phyloP scores from a whole-genome alignment of 2,888 invertebrate genomes.

The Crepidodera aurea region DNA sequence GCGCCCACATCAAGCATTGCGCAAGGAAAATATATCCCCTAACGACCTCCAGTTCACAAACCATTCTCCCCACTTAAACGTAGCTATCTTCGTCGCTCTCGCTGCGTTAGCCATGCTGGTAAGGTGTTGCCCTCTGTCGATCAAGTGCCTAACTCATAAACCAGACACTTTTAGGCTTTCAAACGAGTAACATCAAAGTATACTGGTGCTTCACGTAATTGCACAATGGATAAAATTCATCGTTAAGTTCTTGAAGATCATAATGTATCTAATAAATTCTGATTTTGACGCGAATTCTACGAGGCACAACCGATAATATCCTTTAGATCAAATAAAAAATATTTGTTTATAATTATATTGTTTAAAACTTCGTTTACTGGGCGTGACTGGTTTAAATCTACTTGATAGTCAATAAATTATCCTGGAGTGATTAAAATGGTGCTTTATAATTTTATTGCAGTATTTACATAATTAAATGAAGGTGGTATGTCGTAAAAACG shows the following conservation, averaged over 20 bases:
- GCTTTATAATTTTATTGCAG: slow-evolving; percentile 19
- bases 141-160: slow-evolving; percentile 57
- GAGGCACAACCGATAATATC: background rate
- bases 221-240: slow-evolving; percentile 59
- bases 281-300: slow-evolving; percentile 9
- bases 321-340: background rate
- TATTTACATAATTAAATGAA: slow-evolving; percentile 24
- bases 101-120: slow-evolving; percentile 43
- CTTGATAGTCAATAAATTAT: slow-evolving; percentile 1
- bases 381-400: background rate
- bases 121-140: slow-evolving; percentile 64
- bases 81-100: slow-evolving; percentile 49
- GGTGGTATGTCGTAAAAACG: slow-evolving; percentile 32
- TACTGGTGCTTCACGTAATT: slow-evolving; percentile 57
- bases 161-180: slow-evolving; percentile 65
- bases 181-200: slow-evolving; percentile 66
- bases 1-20: slow-evolving; percentile 61
- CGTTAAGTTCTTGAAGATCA: slow-evolving; percentile 46
- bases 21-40: slow-evolving; percentile 60
- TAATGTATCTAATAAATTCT: background rate
- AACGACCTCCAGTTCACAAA: slow-evolving; percentile 52
- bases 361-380: too few relatives aligned
- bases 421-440: background rate
- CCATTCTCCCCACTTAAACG: slow-evolving; percentile 50
- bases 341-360: background rate